A percentile compares a stretch with the other conserved stretches of the same genome.
Conservation (phyloP, 2,113 vertebrate species). For the Dromiciops gliroides region DNA sequence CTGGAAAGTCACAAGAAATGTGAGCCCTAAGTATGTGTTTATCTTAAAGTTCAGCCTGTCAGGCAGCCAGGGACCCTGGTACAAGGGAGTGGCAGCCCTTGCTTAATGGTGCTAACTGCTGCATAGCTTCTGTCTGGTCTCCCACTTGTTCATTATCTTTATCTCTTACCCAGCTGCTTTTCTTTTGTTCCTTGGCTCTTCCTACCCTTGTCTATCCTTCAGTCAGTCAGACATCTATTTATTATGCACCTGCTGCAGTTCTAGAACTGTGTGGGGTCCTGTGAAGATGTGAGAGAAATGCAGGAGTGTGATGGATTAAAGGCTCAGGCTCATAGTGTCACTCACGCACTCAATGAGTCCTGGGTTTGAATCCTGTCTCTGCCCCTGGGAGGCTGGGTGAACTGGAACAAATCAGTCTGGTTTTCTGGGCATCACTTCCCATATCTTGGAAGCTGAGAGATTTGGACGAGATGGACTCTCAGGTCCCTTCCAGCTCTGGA, state of each 20-base stretch:
- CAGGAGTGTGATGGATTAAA: not conserved
- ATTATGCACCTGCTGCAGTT: not conserved
- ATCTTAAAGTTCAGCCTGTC: not conserved
- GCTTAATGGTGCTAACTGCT: not conserved
- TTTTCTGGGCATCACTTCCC: too few species aligned
- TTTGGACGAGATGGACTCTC: too few species aligned
- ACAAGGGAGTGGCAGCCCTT: not conserved
- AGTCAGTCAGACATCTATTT: slow-evolving; percentile 10
- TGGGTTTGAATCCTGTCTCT: too few species aligned
- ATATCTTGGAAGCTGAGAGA: too few species aligned
- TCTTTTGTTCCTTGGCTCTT: slow-evolving; percentile 13
- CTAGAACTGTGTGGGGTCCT: not conserved
- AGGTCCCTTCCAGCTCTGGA: too few species aligned
- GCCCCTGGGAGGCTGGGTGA: too few species aligned
- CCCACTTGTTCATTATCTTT: not conserved
- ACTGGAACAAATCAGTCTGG: too few species aligned
- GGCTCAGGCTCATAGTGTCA: not conserved
- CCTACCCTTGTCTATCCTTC: not conserved
- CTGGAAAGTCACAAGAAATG: not conserved
- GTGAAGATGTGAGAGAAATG: not conserved
- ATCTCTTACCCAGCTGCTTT: not conserved
- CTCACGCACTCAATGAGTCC: not conserved
- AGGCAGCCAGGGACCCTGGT: not conserved
- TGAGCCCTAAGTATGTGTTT: not conserved
- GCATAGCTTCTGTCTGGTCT: not conserved